phyloP scores from a whole-genome alignment of 2,888 invertebrate species.

The Mechanitis messenoides region DNA sequence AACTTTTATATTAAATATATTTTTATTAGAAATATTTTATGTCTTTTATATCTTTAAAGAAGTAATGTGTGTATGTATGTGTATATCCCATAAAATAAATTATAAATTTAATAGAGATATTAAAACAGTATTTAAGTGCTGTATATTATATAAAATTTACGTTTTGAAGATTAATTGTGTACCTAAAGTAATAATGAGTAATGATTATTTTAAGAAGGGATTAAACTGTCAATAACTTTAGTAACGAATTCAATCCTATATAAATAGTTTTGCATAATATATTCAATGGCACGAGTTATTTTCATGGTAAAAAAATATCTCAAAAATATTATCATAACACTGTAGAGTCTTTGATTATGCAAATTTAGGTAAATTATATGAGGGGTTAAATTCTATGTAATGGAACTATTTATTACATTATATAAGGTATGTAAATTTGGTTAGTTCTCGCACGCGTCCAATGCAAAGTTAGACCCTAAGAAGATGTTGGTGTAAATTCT shows the following conservation, averaged over 20 bases:
- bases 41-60: too few species aligned
- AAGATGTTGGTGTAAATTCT: slow-evolving; percentile 57
- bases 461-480: slow-evolving; percentile 66
- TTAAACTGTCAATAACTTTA: background rate
- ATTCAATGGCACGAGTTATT: background rate
- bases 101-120: too few species aligned
- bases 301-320: background rate
- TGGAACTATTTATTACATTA: background rate
- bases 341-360: background rate
- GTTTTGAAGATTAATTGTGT: too few species aligned
- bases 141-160: too few species aligned
- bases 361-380: background rate
- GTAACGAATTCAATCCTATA: background rate
- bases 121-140: too few species aligned
- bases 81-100: too few species aligned
- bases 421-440: slow-evolving; percentile 26
- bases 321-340: background rate
- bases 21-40: too few species aligned
- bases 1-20: too few species aligned
- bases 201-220: slow-evolving; percentile 23
- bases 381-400: background rate
- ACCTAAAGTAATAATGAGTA: background rate
- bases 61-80: too few species aligned
- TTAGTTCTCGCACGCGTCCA: slow-evolving; percentile 53
- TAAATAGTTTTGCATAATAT: slow-evolving; percentile 5